These are phyloP conservation scores for Hucho hucho DNA, from an alignment of 2,113 vertebrate genomes.

Conservation along the genomic window DNA sequence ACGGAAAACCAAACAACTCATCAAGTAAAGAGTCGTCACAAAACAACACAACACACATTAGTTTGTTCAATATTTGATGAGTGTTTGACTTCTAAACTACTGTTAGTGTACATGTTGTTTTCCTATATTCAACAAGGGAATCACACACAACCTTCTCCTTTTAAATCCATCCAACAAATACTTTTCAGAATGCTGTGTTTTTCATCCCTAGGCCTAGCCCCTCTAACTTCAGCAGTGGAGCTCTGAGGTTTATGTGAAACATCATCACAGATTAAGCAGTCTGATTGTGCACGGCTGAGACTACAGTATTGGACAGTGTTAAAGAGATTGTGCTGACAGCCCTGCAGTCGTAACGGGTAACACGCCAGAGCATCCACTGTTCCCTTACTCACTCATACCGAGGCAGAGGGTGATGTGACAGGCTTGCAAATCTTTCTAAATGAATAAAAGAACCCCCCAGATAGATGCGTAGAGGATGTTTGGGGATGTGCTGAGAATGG, in stretches of 20 bases:
- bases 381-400: slow-evolving; percentile 18
- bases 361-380: slow-evolving; percentile 2
- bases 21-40: neutral
- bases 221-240: slow-evolving; percentile 7
- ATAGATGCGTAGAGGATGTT: slow-evolving; percentile 46
- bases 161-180: neutral
- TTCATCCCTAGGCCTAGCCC: neutral
- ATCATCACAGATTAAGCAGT: slow-evolving; percentile 13
- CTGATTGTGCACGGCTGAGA: slow-evolving; percentile 12
- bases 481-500: slow-evolving; percentile 44
- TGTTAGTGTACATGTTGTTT: neutral
- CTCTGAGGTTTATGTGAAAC: slow-evolving; percentile 21
- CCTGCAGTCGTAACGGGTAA: slow-evolving; percentile 32
- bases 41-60: neutral
- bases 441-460: slow-evolving; percentile 56
- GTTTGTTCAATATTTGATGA: neutral
- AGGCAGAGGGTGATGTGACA: slow-evolving; percentile 58
- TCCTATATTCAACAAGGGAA: neutral
- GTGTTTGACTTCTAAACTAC: neutral
- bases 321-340: slow-evolving; percentile 34
- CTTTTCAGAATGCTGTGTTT: neutral
- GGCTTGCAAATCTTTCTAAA: slow-evolving; percentile 64
- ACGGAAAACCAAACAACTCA: neutral
- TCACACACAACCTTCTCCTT: neutral
- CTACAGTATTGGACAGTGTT: slow-evolving; percentile 18